Evolutionary conservation across 2,113 vertebrate genomes (phyloP).

Genomic region (Sialia sialis): DNA sequence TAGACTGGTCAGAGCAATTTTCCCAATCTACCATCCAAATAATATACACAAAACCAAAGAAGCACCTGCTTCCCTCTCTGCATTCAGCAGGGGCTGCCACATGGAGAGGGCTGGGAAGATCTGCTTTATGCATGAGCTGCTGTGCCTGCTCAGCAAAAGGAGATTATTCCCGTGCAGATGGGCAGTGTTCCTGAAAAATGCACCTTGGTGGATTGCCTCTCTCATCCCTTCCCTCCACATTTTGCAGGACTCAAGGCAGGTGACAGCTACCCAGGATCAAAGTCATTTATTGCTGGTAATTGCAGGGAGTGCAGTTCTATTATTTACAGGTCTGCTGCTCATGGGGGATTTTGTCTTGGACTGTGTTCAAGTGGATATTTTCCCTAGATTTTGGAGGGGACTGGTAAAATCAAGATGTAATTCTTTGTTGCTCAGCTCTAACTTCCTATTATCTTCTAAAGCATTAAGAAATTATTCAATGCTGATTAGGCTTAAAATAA

Average conservation of each 20-base stretch:
- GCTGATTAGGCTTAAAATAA: neutral
- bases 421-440: neutral
- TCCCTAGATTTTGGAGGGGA: neutral
- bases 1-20: neutral
- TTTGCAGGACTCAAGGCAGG: neutral
- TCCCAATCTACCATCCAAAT: neutral
- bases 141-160: constrained; percentile 36
- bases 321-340: neutral
- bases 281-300: neutral
- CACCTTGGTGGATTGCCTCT: neutral
- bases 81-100: neutral
- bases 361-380: neutral
- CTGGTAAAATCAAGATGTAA: neutral
- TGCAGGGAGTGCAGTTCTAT: neutral
- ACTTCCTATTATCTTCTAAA: neutral
- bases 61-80: neutral
- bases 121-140: constrained; percentile 37
- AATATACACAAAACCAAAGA: neutral
- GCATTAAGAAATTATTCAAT: neutral
- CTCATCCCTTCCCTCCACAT: neutral
- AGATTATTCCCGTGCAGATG: constrained; percentile 8
- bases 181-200: neutral
- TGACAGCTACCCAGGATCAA: neutral
- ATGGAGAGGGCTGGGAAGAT: neutral
- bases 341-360: neutral